Base-by-base conservation (phyloP, 1,140 invertebrate genomes). In the Philopotamus ludificatus region DNA sequence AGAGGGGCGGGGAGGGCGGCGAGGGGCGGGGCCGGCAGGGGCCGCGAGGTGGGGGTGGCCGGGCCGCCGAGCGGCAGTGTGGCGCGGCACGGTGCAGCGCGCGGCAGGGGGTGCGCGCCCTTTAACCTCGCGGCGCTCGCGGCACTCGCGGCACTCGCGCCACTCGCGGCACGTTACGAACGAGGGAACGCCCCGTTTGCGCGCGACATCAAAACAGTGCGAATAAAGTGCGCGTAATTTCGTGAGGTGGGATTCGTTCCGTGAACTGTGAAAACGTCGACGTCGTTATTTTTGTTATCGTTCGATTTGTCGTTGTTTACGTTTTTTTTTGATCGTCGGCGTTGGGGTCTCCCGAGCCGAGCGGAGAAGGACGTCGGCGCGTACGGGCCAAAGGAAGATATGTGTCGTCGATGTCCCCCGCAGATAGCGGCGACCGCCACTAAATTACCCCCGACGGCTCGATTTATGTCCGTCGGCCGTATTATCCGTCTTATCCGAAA, bases 381-480 rank as follows among this genome's bases (percentile, higher is more conserved):
- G 57, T 45, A 20, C n/a, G 8, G 39, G 7, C 47, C 42, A 49
- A 34, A 34, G 61, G 47, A 34, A 22, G 61, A 63, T 50, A 50
- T 53, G 51, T 44, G 8, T 55, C 42, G 20, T 39, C 21, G 47
- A 62, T 50, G 41, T 51, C 20, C 3, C 10, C 15, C 10, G 60
- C 15, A 16, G 63, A 65, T 65, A 65, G 26, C 22, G 51, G n/a
- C n/a, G 63, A 7, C 42, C 34, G 63, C 42, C 63, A 65, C 39
- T 65, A 65, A 65, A 65, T 65, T 57, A 57, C 53, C 8, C n/a
- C 20, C 47, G 63, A 65, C 63, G 58, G 41, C 8, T 23, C 63
- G 63, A 65, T 65, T 65, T 65, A 65, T 65, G 51, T 60, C 20
- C 23, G 18, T 44, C 20, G 51, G 20, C 53, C 21, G 51, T 15